Conservation (phyloP, 2,113 vertebrate genomes). For the Lampris megalopsis region DNA sequence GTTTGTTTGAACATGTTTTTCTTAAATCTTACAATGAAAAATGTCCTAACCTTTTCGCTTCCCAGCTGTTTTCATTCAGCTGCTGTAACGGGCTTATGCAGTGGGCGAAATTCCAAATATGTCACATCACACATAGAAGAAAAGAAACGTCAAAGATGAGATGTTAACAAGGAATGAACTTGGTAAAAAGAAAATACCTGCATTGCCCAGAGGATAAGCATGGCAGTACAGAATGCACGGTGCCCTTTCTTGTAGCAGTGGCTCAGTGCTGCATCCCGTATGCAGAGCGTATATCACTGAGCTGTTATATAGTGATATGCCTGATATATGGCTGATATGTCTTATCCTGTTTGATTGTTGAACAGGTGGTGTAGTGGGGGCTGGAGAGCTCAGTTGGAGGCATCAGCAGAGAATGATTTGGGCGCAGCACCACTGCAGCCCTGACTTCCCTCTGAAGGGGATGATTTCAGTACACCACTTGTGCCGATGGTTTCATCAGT, state of each 20-base stretch:
- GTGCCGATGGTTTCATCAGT: conserved; percentile 77
- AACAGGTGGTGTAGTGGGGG: conserved; percentile 54
- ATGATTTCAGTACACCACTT: conserved; percentile 48
- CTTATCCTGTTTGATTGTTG: conserved; percentile 49
- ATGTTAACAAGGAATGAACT: too few relatives aligned
- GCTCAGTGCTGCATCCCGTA: conserved; percentile 55
- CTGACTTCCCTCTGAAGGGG: conserved; percentile 66
- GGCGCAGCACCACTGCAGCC: conserved; percentile 69
- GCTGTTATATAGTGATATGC: conserved; percentile 47
- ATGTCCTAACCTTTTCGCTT: too few relatives aligned
- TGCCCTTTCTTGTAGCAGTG: background rate
- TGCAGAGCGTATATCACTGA: conserved; percentile 45
- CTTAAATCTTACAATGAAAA: too few relatives aligned
- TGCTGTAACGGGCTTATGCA: background rate
- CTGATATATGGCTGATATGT: conserved; percentile 54
- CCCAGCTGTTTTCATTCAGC: conserved; percentile 3
- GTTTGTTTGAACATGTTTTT: background rate
- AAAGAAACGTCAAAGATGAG: too few relatives aligned
- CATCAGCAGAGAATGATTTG: conserved; percentile 64
- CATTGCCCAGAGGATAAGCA: conserved; percentile 41
- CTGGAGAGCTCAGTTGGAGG: conserved; percentile 64
- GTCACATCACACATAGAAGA: too few relatives aligned
- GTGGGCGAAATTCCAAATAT: conserved; percentile 3
- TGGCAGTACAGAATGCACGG: conserved; percentile 34
- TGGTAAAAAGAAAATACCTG: conserved; percentile 32